Conservation (phyloP, 2,797 vertebrate genomes). For the Orientallactaga sibirica region DNA sequence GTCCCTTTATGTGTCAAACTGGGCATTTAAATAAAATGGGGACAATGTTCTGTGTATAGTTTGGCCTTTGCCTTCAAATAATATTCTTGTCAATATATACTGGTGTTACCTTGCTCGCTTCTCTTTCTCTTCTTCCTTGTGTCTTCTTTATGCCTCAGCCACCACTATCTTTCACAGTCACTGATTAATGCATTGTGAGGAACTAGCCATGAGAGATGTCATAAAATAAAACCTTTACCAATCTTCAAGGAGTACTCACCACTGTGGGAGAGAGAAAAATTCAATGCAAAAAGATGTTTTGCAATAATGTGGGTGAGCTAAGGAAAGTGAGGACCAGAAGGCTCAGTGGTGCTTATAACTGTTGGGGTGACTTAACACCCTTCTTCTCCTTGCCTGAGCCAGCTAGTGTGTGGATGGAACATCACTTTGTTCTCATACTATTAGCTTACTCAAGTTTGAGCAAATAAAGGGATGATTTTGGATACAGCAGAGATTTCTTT, state of each 20-base stretch:
- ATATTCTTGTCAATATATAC: neutral
- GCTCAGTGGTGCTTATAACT: neutral
- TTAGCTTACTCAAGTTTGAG: neutral
- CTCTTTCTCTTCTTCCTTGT: neutral
- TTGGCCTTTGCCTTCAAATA: neutral
- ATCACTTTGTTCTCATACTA: neutral
- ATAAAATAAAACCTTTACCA: neutral
- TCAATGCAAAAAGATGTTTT: neutral
- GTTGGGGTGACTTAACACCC: neutral
- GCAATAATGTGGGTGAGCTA: neutral
- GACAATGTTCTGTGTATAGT: neutral
- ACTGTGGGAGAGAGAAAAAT: neutral
- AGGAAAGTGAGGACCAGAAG: neutral
- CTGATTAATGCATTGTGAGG: neutral
- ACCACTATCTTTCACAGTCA: neutral
- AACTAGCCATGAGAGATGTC: neutral
- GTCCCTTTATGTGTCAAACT: neutral
- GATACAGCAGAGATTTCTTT: neutral
- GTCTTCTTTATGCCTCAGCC: neutral
- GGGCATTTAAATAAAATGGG: neutral
- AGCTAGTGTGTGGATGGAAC: neutral
- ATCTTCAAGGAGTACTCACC: neutral
- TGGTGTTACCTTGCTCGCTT: too few species aligned
- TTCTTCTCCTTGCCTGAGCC: fast-evolving
- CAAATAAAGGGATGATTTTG: neutral